Percentiles rank a stretch among this genome's conserved stretches.
These are phyloP conservation scores for Artibeus jamaicensis DNA, from an alignment of 2,797 vertebrate genomes.

Conservation along the genomic window DNA sequence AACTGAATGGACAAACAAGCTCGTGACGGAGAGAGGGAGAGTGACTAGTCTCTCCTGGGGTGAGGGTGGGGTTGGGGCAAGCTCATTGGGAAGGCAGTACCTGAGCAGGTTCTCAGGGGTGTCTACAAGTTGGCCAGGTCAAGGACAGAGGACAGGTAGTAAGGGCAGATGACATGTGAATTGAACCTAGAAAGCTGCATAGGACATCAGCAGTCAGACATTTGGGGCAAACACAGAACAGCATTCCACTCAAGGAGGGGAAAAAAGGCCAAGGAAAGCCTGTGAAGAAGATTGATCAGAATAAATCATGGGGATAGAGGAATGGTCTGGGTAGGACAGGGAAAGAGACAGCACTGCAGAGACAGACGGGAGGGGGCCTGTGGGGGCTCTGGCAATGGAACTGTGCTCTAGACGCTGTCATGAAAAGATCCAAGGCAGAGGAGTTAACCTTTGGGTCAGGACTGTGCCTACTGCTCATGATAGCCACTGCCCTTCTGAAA, in stretches of 20 bases:
- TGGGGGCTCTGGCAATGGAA: not conserved
- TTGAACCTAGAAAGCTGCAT: not conserved
- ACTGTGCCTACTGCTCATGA: not conserved
- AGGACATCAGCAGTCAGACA: not conserved
- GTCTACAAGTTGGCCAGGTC: not conserved
- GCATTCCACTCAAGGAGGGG: not conserved
- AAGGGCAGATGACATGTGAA: not conserved
- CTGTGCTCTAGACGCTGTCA: not conserved
- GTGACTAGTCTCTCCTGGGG: not conserved
- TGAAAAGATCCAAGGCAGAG: not conserved
- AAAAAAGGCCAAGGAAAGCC: not conserved
- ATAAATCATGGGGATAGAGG: not conserved
- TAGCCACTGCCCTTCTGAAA: not conserved
- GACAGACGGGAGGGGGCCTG: no score
- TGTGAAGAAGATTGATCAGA: not conserved
- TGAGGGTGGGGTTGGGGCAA: no score
- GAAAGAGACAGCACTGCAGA: not conserved
- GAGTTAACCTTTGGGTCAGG: not conserved
- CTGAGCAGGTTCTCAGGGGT: not conserved
- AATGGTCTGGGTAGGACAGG: not conserved
- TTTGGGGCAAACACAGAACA: not conserved
- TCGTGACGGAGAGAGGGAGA: no score
- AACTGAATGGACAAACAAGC: rapidly evolving
- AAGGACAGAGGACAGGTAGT: not conserved
- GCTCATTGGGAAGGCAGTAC: rapidly evolving